phyloP scores from a whole-genome alignment of 2,888 invertebrate genomes.

The Artemia sp. region DNA sequence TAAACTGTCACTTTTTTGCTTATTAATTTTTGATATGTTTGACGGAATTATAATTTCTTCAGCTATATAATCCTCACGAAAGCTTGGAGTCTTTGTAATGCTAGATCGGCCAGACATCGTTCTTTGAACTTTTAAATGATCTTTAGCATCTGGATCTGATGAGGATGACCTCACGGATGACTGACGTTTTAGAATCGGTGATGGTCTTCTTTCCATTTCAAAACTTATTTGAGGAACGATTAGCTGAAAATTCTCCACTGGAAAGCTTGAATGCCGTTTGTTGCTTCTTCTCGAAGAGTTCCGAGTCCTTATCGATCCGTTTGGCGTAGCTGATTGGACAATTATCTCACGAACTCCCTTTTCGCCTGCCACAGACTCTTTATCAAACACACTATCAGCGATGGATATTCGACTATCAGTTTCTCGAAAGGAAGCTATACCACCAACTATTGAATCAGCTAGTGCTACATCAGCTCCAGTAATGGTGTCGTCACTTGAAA shows the following conservation, averaged over 20 bases:
- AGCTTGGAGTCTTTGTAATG: neutral
- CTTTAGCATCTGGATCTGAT: neutral
- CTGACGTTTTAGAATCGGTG: conserved; percentile 7
- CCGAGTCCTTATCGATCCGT: conserved; percentile 3
- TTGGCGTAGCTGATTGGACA: neutral
- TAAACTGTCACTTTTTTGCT: neutral
- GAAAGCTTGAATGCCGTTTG: neutral
- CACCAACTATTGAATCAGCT: neutral
- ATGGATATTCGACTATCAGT: neutral
- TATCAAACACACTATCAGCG: conserved; percentile 1
- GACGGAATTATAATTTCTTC: conserved; percentile 8
- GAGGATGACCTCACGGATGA: neutral
- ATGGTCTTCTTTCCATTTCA: conserved; percentile 5
- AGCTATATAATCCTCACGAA: conserved; percentile 1
- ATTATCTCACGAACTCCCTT: neutral
- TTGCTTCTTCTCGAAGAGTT: neutral
- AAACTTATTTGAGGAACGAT: conserved; percentile 1
- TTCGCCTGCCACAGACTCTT: neutral
- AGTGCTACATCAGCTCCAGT: neutral
- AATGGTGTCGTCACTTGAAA: conserved; percentile 10
- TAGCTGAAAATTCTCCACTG: neutral
- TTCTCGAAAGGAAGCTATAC: neutral
- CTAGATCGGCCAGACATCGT: conserved; percentile 9
- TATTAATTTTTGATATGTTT: neutral
- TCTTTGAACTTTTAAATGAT: conserved; percentile 6